phyloP scores from a whole-genome alignment of 2,113 vertebrate genomes.

The Arizona elegans region DNA sequence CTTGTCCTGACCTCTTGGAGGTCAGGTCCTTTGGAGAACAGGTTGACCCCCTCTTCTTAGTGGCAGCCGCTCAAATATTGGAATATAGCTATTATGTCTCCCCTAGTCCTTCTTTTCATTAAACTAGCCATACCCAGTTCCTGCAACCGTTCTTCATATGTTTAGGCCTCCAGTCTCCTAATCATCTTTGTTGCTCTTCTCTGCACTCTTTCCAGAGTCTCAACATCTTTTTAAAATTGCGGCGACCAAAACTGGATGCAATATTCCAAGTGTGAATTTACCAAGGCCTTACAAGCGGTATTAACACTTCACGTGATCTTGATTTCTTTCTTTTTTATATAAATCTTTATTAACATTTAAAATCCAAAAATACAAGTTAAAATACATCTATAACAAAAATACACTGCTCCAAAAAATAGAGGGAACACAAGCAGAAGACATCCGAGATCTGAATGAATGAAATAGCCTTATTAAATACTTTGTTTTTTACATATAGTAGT shows the following conservation, averaged over 20 bases:
- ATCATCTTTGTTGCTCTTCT: neutral
- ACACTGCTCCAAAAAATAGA: too few relatives aligned
- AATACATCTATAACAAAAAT: too few relatives aligned
- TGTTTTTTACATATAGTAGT: too few relatives aligned
- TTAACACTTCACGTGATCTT: neutral
- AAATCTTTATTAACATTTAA: too few relatives aligned
- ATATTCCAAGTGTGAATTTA: neutral
- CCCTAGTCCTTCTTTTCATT: neutral
- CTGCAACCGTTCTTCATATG: neutral
- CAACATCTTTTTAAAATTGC: neutral
- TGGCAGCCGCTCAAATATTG: neutral
- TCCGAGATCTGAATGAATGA: too few relatives aligned
- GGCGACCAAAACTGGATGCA: neutral
- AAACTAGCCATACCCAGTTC: neutral
- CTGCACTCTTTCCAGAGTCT: neutral
- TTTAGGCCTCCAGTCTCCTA: neutral
- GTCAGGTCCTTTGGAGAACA: neutral
- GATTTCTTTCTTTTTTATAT: neutral
- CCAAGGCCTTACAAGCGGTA: neutral
- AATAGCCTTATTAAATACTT: too few relatives aligned
- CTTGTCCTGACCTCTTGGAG: accelerated
- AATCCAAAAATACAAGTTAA: too few relatives aligned
- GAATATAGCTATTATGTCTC: neutral
- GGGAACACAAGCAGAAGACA: too few relatives aligned
- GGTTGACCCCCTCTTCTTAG: neutral